phyloP scores from a whole-genome alignment of 2,888 invertebrate species.

The Machimus rusticus region DNA sequence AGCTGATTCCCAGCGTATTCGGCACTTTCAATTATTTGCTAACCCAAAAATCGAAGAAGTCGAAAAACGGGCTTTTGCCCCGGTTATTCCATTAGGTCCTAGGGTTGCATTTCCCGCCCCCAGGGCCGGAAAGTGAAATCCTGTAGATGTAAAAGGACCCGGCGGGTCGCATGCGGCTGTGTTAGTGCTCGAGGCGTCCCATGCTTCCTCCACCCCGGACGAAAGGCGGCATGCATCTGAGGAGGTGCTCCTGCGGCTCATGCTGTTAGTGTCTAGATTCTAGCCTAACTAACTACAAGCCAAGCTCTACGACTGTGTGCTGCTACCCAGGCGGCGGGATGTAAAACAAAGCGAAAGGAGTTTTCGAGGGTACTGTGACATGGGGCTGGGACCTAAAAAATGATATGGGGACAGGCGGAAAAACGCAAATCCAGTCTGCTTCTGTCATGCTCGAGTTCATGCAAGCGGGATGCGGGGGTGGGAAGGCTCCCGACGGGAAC shows the following conservation, averaged over 20 bases:
- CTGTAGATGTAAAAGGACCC: constrained; percentile 5
- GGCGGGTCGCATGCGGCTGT: neutral
- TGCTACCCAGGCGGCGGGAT: neutral
- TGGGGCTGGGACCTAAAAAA: neutral
- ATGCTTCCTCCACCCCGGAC: neutral
- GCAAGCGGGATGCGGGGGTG: neutral
- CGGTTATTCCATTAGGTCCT: constrained; percentile 13
- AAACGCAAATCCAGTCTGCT: constrained; percentile 15
- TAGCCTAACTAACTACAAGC: neutral
- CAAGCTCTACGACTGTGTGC: neutral
- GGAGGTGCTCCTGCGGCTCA: neutral
- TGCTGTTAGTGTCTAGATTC: neutral
- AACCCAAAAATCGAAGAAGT: constrained; percentile 8
- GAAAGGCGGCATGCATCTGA: neutral
- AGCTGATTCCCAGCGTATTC: constrained; percentile 3
- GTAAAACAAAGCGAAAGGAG: constrained; percentile 12
- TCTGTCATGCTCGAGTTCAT: constrained; percentile 25
- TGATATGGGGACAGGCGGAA: neutral
- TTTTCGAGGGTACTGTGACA: constrained; percentile 36
- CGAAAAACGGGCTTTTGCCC: constrained; percentile 11
- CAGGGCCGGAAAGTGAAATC: constrained; percentile 22
- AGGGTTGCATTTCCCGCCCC: neutral
- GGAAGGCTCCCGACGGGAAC: neutral
- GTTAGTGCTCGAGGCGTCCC: neutral
- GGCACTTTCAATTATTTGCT: constrained; percentile 29